Base-by-base conservation (phyloP, 30 jellyfish, hydroid and myxozoan genomes). In the Rhopilema esculentum region DNA sequence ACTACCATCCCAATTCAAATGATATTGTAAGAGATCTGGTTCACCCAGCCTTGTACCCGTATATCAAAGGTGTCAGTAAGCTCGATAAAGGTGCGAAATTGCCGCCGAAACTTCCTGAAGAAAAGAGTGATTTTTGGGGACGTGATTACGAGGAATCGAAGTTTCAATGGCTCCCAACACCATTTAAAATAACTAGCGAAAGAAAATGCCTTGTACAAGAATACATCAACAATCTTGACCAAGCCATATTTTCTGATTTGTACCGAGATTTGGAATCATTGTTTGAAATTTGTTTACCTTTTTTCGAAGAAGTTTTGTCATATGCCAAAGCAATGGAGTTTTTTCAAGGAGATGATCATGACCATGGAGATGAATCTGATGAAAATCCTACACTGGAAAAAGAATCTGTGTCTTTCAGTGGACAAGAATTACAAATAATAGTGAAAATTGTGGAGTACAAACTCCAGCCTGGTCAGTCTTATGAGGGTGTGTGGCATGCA, bases 401-500 rank as follows among this genome's bases (percentile, higher is more conserved):
- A 49, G 70, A 65, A 76, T 66, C 84, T 4, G 79, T 75, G 22
- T 72, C 88, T 27, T 84, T 90, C 81, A 27, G 33, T 6, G 97
- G 88, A 29, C 51, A 84, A 48, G 97, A 90, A 29, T 75, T 90
- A 75, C 97, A 90, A 70, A 80, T 90, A 26, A 90, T 90, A 16
- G 71, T 91, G 18, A 90, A 90, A 88, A 90, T 90, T 0, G 97
- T 90, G 23, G 94, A 90, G 12, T 90, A 90, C 88, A 90, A 88
- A 1, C 51, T 90, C 52, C 86, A 90, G 33, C 97, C 97, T 0
- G 97, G 85, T 4, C 97, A 90, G 80, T 12, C 91, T 4, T 90
- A 82, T 77, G 97, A 90, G 77, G 97, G 97, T 17, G 97, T 90
- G 63, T 90, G 97, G 97, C 97, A 90, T 83, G 97, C 97, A 27